Conservation (phyloP, 1,140 invertebrate species). For the Saccostrea echinata region DNA sequence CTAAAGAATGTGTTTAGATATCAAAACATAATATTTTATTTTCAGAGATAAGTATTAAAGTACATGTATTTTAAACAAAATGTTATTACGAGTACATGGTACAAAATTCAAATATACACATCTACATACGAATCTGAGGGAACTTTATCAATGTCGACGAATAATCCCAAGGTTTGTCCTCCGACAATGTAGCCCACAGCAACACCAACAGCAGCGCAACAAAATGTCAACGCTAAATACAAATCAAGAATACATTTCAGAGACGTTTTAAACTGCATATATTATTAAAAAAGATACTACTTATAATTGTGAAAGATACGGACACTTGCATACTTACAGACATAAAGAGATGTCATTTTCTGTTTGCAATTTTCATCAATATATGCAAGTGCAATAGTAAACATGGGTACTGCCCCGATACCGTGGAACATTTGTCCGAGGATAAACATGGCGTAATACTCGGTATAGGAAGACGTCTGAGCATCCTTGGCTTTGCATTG, state of each 20-base stretch:
- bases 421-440: conserved; percentile 92
- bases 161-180: conserved; percentile 90
- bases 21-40: no score
- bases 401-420: conserved; percentile 91
- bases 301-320: no score
- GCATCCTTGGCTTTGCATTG: neutral
- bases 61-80: no score
- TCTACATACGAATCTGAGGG: conserved; percentile 57
- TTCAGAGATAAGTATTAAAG: no score
- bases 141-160: conserved; percentile 87
- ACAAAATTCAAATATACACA: neutral
- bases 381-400: conserved; percentile 68
- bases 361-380: conserved; percentile 72
- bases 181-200: conserved; percentile 93
- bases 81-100: no score
- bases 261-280: no score
- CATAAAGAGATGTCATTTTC: conserved; percentile 75
- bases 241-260: no score
- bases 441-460: conserved; percentile 85
- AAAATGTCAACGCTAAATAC: conserved; percentile 82
- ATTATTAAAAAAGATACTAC: no score
- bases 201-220: conserved; percentile 94
- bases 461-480: neutral
- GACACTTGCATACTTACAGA: conserved; percentile 85
- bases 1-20: no score